These are phyloP conservation scores for pig (Sus scrofa) DNA, from an alignment of 2,113 vertebrate species.

Conservation along the genomic window DNA sequence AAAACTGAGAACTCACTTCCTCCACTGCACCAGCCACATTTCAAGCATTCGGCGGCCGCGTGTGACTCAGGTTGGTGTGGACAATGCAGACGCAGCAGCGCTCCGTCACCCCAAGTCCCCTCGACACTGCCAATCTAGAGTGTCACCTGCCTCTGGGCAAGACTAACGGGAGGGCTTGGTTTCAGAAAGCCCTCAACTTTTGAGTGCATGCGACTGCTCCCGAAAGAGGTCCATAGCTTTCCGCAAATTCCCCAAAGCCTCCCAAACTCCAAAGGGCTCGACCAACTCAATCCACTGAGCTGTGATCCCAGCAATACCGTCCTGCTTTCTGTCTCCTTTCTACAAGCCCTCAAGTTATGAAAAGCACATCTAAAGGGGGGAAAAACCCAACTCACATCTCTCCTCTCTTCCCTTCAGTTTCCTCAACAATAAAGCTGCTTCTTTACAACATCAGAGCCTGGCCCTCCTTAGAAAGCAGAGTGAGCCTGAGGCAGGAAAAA, in stretches of 20 bases:
- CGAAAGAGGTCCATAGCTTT: not conserved
- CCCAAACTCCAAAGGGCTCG: not conserved
- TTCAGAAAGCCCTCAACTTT: not conserved
- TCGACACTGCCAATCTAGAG: not conserved
- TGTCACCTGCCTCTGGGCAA: not conserved
- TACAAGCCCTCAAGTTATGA: not conserved
- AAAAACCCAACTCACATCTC: not conserved
- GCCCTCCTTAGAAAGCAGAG: not conserved
- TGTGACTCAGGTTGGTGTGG: rapidly evolving
- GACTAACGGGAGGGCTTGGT: not conserved
- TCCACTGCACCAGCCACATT: not conserved
- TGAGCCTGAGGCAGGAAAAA: no score
- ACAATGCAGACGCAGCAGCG: no score
- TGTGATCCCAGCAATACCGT: rapidly evolving
- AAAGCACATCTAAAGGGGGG: not conserved
- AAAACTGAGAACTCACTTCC: not conserved
- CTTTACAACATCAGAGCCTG: not conserved
- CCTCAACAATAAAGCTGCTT: not conserved
- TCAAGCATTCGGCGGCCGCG: not conserved
- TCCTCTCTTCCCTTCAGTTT: not conserved
- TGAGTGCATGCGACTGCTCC: not conserved
- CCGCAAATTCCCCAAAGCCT: not conserved
- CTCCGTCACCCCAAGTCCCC: not conserved
- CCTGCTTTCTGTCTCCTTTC: not conserved
- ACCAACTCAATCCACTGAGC: not conserved